Evolutionary conservation across 1,140 invertebrate species (phyloP), one percentile per base, ranked within the genome.

Genomic region (Lysiphlebus fabarum): DNA sequence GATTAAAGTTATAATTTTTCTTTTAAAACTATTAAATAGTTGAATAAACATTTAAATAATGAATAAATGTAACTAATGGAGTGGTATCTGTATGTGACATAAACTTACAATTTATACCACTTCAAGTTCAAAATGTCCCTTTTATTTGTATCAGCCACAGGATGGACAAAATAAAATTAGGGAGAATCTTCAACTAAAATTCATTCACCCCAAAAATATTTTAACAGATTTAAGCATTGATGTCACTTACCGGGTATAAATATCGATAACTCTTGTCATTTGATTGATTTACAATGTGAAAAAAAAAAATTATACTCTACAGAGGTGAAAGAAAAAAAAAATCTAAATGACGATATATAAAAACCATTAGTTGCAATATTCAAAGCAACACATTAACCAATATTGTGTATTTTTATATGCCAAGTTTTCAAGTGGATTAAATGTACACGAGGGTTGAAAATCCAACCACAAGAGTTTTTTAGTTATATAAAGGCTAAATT

Each of bases 211-310:
- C 62, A 40, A 12, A 59, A 64, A 67, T 45, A 64, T 59, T 64
- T 58, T 58, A 61, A 42, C 64, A 64, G 53, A 26, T 26, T 55
- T 59, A 55, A 48, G 36, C 51, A 68, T 75, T 69, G 64, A 66
- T 75, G 75, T 76, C 75, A 77, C 58, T 70, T 71, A 65, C 74
- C 64, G 68, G 17, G 17, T 69, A 67, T 70, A n/a, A n/a, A n/a
- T n/a, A 71, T 73, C 72, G 65, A 74, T 74, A 74, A 71, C 70
- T 69, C 73, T 71, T 71, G 70, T 74, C 74, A 74, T 60, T 54
- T 45, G 11, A 45, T 10, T 45, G 11, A 7, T n/a, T 10, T 7
- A 45, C 14, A 45, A 26, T 47, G 7, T 26, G 8, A 7, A 26
- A 5, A 14, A 8, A 26, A 5, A 14, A 8, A 47, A 14, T 5